Base-by-base conservation (phyloP, 1,140 invertebrate species). In the Whitmania pigra region DNA sequence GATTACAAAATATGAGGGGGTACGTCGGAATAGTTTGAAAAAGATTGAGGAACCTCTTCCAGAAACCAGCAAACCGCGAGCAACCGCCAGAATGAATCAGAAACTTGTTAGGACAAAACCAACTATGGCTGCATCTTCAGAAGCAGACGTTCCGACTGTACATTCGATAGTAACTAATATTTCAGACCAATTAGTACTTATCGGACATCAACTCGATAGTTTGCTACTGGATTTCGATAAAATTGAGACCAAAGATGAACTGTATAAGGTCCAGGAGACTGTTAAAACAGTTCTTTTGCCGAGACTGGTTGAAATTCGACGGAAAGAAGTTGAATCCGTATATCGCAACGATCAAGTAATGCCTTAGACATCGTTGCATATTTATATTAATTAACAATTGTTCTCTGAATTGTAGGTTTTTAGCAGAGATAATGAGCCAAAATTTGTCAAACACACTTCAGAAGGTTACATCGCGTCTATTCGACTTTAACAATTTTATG, bases 101-200 rank as follows among this genome's bases (percentile, higher is more conserved):
- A 25, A n/a, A n/a, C 57, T 63, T 63, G 22, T 25, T 20, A 63
- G 57, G 22, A 15, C 57, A 63, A 25, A 11, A 18, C 18, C 29
- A 15, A 1, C 0, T 31, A 17, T 22, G 29, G 22, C 22, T 11
- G 9, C 57, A 22, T n/a, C 22, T 25, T 18, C 20, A 18, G 29
- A 63, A 18, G 18, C 22, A 13, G 29, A 63, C 57, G 29, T 63
- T 63, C 57, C 57, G 1, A 63, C 22, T 63, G 57, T 63, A 22
- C 57, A n/a, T 63, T 63, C 57, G 57, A 63, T 63, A 63, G 57
- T 63, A 7, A 15, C 57, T 15, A 63, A 17, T 18, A 63, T 63
- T 63, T 63, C 22, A 22, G 57, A 63, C 22, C 57, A 63, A 18
- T 17, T 63, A 63, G 11, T 25, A 13, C 7, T 63, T 63, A 63